Percentiles rank a stretch among this genome's conserved stretches.
Conservation (phyloP, 2,888 invertebrate species). For the Eristalis tenax region DNA sequence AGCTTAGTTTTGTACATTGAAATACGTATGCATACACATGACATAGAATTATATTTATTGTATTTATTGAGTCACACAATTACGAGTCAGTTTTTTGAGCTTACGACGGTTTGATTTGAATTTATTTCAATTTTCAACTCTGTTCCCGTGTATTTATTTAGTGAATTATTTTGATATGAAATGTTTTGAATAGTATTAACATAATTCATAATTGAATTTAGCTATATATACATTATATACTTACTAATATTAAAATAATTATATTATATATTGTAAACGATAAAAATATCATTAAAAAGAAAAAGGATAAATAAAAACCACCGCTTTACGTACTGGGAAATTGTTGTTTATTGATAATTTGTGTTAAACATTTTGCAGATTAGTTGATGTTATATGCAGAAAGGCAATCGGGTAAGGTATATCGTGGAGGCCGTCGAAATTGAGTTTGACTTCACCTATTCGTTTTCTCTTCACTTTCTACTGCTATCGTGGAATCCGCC, state of each 20-base stretch:
- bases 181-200: conserved; percentile 52
- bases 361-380: background rate
- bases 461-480: too few species aligned
- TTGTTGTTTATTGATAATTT: background rate
- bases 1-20: conserved; percentile 50
- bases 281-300: conserved; percentile 57
- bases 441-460: too few species aligned
- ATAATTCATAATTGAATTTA: conserved; percentile 66
- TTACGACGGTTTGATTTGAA: conserved; percentile 7
- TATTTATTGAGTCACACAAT: conserved; percentile 25
- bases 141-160: conserved; percentile 52
- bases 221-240: conserved; percentile 48
- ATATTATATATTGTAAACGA: conserved; percentile 64
- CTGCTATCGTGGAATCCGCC: too few species aligned
- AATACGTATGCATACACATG: conserved; percentile 12
- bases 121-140: background rate
- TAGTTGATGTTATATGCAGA: background rate
- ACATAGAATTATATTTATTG: conserved; percentile 19
- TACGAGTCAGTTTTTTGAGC: conserved; percentile 7
- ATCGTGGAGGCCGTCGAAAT: too few species aligned
- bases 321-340: conserved; percentile 79
- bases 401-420: background rate
- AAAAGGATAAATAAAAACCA: conserved; percentile 79
- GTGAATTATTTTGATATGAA: conserved; percentile 49
- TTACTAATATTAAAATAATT: conserved; percentile 61